Conservation (phyloP, 2,888 invertebrate genomes). For the Perizoma affinitatum region DNA sequence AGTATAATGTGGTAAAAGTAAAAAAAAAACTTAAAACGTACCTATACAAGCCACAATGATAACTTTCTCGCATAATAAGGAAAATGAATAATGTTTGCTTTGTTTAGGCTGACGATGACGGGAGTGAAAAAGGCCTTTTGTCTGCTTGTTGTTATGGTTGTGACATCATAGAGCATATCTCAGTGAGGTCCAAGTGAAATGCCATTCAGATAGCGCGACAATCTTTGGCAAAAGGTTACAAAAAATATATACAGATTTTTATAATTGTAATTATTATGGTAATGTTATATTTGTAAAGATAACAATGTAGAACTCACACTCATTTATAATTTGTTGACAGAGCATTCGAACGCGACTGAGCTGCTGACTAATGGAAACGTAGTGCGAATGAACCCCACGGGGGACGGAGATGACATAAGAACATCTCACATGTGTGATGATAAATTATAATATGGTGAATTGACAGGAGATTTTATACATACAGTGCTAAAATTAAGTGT, state of each 20-base stretch:
- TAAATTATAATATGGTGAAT: constrained; percentile 52
- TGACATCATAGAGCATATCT: constrained; percentile 29
- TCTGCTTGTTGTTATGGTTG: constrained; percentile 21
- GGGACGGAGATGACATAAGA: constrained; percentile 48
- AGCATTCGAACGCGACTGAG: constrained; percentile 64
- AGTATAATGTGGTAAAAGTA: too few species aligned
- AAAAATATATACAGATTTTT: too few species aligned
- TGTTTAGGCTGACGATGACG: constrained; percentile 19
- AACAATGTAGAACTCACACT: constrained; percentile 8
- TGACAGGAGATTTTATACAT: constrained; percentile 32
- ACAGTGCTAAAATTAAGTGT: too few species aligned
- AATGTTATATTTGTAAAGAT: background rate
- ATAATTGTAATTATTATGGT: background rate
- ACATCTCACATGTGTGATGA: constrained; percentile 58
- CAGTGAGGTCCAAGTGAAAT: constrained; percentile 21
- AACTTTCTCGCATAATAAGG: constrained; percentile 8
- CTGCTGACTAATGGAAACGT: constrained; percentile 61
- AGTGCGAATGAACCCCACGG: constrained; percentile 62
- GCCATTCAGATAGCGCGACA: constrained; percentile 19
- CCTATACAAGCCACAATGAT: background rate
- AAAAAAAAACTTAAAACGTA: too few species aligned
- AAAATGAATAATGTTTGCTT: constrained; percentile 15
- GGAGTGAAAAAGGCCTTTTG: constrained; percentile 24
- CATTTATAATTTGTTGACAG: constrained; percentile 50
- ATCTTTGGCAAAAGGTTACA: too few species aligned